These are phyloP conservation scores for Hydrophis major DNA, from an alignment of 2,797 vertebrate species.

Conservation along the genomic window DNA sequence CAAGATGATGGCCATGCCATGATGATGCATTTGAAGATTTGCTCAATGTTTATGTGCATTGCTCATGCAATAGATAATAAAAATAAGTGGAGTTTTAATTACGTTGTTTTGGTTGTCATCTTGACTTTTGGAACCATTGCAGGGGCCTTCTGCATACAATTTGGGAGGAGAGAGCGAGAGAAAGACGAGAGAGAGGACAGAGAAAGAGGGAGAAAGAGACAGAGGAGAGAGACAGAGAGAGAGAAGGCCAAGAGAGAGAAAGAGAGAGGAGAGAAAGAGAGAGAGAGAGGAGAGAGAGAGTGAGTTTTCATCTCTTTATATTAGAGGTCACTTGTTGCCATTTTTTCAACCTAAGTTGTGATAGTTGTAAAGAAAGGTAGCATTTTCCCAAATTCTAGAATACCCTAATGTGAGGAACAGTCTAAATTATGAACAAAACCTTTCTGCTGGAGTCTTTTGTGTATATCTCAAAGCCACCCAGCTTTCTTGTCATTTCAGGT, in stretches of 20 bases:
- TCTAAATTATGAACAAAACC: neutral
- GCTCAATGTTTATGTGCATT: neutral
- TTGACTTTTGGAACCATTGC: neutral
- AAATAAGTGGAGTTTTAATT: neutral
- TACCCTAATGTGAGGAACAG: neutral
- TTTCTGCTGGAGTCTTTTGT: neutral
- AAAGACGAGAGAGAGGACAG: too few relatives aligned
- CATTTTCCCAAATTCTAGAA: too few relatives aligned
- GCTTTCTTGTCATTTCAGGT: neutral
- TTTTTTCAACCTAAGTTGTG: neutral
- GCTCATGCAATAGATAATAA: neutral
- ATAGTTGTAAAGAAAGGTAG: neutral
- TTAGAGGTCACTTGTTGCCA: neutral
- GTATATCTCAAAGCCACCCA: neutral
- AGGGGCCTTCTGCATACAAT: neutral
- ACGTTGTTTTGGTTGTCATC: neutral
- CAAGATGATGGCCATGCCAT: neutral
- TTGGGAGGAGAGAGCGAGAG: too few relatives aligned
- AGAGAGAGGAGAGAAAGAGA: too few relatives aligned
- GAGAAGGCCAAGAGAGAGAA: too few relatives aligned
- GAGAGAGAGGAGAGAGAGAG: neutral
- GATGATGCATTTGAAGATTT: neutral
- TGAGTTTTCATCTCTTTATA: neutral
- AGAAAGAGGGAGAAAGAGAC: too few relatives aligned
- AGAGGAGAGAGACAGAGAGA: too few relatives aligned